Evolutionary conservation across 2,113 vertebrate genomes (phyloP), one percentile per base, ranked within the genome.

Genomic region (Mustela lutreola): DNA sequence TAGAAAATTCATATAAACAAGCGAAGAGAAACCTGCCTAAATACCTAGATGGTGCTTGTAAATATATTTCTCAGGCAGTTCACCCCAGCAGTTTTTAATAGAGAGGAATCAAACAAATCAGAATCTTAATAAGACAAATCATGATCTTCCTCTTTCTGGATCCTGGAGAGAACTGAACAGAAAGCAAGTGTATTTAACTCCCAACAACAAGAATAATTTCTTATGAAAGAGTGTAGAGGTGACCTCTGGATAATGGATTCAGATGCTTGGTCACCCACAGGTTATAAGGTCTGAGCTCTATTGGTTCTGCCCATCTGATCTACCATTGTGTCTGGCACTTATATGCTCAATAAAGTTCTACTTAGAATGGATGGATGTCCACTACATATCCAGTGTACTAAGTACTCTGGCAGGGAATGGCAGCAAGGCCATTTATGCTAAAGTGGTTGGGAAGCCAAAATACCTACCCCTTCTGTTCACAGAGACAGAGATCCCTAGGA

Each of bases 41-140:
- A 92, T 58, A 22, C 19, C 62, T 73, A 75, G 76, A 81, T n/a
- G 19, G 73, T 56, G 15, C 18, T 67, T 81, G 24, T n/a, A 67
- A 80, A 78, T 53, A 18, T 2, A 16, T 28, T 84, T 65, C 45
- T 85, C 39, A 45, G 45, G 26, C 31, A 19, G 11, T 53, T 50
- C 62, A 79, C 42, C 62, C 42, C 7, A 8, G 21, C 33, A 36
- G 58, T 82, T 96, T 48, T 85, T 73, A 50, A 36, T 3, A 71
- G 78, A 95, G 95, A 95, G 58, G 33, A 91, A 83, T 48, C n/a
- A 58, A 93, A 76, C 26, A 76, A 73, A 86, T 89, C 24, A 76
- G n/a, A 82, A 58, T 70, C 67, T 15, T 53, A 70, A 82, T 28
- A 79, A n/a, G 60, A 39, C 5, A 12, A 50, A 22, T n/a, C 50